A percentile compares a stretch with the other conserved stretches of the same genome.
Evolutionary conservation across 2,113 vertebrate genomes (phyloP).

Genomic region (Lethenteron reissneri): DNA sequence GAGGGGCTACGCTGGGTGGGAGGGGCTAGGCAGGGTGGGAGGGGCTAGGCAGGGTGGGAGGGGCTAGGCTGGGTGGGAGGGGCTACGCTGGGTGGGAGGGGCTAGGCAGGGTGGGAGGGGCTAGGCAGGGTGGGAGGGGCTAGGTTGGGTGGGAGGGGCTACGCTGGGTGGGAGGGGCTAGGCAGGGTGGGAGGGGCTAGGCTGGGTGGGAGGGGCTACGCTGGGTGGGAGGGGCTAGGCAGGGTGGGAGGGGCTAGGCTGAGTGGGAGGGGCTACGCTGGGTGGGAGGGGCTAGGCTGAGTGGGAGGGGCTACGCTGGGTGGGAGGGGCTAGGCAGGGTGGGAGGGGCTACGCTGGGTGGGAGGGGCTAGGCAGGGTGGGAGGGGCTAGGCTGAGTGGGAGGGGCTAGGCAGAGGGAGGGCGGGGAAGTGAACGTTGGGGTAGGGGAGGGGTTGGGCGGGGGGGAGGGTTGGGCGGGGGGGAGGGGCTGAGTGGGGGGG

Average conservation of each 20-base stretch:
- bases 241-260: neutral
- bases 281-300: too few relatives aligned
- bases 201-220: too few relatives aligned
- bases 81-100: accelerated
- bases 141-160: too few relatives aligned
- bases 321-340: too few relatives aligned
- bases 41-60: too few relatives aligned
- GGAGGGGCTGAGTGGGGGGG: constrained; percentile 13
- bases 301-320: too few relatives aligned
- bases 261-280: too few relatives aligned
- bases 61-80: too few relatives aligned
- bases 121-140: too few relatives aligned
- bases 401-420: too few relatives aligned
- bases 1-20: accelerated
- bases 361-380: accelerated
- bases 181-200: neutral
- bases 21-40: neutral
- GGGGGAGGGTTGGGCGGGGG: constrained; percentile 12
- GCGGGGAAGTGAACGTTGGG: neutral
- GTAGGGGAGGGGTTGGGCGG: neutral
- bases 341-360: neutral
- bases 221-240: too few relatives aligned
- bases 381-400: constrained; percentile 1
- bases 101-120: neutral
- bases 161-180: too few relatives aligned